Conservation (phyloP, 2,113 vertebrate species). For the Craseonycteris thonglongyai region DNA sequence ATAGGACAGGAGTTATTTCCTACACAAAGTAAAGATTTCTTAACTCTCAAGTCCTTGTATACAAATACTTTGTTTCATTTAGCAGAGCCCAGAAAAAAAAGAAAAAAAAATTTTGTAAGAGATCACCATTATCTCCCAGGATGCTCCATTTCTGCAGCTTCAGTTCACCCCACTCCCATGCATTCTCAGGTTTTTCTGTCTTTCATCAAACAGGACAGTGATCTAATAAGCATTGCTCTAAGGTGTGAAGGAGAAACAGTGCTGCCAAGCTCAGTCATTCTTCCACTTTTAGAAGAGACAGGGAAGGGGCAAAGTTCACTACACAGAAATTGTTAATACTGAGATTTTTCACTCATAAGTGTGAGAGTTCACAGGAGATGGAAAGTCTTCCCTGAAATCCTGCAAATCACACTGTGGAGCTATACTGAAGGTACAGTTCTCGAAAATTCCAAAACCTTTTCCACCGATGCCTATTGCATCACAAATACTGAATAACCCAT, state of each 20-base stretch:
- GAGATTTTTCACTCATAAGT: neutral
- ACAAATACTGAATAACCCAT: neutral
- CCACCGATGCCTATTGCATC: neutral
- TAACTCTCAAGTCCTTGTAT: neutral
- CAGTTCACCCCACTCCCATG: fast-evolving
- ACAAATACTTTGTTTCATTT: neutral
- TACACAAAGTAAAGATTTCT: neutral
- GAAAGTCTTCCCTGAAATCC: neutral
- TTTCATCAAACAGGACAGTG: neutral
- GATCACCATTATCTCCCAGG: no score
- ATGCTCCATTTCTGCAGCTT: neutral
- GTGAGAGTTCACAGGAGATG: neutral
- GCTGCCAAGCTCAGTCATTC: neutral
- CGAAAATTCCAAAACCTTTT: neutral
- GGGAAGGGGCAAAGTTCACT: neutral
- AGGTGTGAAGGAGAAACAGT: neutral
- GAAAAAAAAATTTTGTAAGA: neutral
- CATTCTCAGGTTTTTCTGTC: neutral
- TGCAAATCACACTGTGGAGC: neutral
- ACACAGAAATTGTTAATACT: neutral
- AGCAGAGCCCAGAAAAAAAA: neutral
- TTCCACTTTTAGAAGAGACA: neutral
- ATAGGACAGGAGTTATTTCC: neutral
- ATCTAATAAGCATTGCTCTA: conserved; percentile 6
- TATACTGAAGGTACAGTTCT: neutral